phyloP scores from a whole-genome alignment of 2,797 vertebrate genomes.

The Chelidonichthys spinosus region DNA sequence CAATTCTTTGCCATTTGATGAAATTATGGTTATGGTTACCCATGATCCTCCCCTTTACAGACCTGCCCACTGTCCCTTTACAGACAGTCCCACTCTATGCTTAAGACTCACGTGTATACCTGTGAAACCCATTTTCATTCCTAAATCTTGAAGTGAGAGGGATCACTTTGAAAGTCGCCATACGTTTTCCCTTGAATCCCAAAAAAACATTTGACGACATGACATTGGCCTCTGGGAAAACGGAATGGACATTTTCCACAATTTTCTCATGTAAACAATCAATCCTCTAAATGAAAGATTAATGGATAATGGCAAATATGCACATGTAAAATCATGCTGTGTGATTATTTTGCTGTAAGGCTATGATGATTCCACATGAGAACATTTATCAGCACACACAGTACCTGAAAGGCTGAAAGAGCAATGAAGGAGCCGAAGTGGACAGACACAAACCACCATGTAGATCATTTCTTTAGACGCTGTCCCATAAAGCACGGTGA shows the following conservation, averaged over 20 bases:
- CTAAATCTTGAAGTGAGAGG: no score
- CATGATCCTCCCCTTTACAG: no score
- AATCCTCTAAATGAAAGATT: neutral
- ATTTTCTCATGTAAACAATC: neutral
- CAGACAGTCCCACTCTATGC: no score
- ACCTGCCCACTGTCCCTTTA: no score
- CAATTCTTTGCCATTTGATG: no score
- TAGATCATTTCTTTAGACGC: constrained; percentile 39
- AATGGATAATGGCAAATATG: neutral
- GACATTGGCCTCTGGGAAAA: neutral
- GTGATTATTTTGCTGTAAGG: neutral
- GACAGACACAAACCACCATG: constrained; percentile 28
- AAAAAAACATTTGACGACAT: no score
- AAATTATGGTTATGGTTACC: no score
- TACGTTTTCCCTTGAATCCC: no score
- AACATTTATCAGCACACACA: neutral
- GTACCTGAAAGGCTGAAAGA: constrained; percentile 1
- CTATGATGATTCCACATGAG: neutral
- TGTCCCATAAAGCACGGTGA: constrained; percentile 36
- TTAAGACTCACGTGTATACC: no score
- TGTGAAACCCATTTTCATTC: no score
- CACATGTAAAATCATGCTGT: neutral
- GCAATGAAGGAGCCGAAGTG: constrained; percentile 3
- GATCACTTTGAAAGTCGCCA: no score
- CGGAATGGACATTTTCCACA: neutral